These are phyloP conservation scores for Drosophila orosa DNA, from an alignment of 1,140 invertebrate genomes.

Conservation along the genomic window DNA sequence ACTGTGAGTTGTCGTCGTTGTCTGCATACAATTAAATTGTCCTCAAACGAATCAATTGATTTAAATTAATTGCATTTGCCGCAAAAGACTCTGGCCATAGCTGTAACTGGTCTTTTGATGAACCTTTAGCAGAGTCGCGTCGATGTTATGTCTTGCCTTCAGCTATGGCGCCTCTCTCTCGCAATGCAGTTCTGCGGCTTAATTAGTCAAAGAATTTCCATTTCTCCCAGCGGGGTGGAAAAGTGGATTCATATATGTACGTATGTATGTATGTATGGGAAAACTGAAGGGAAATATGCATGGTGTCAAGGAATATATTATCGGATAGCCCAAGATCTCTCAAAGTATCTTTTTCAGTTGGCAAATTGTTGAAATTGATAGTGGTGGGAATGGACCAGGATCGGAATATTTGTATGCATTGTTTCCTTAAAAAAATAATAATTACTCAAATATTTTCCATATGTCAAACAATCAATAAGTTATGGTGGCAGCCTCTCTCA, in stretches of 20 bases:
- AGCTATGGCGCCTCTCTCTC: constrained; percentile 59
- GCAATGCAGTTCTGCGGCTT: constrained; percentile 45
- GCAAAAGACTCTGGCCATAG: constrained; percentile 60
- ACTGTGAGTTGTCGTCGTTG: constrained; percentile 30
- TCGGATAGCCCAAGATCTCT: constrained; percentile 23
- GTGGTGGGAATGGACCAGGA: constrained; percentile 13
- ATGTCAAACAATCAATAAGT: not conserved
- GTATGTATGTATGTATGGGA: not conserved
- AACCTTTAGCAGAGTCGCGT: constrained; percentile 33
- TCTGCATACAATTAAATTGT: constrained; percentile 84
- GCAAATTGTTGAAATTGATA: constrained; percentile 29
- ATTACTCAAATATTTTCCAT: not conserved
- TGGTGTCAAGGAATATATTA: constrained; percentile 15
- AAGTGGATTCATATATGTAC: not conserved
- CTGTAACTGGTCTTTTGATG: constrained; percentile 54
- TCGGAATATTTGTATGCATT: not conserved
- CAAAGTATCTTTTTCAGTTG: constrained; percentile 6
- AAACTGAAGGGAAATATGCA: not conserved
- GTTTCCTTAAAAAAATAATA: not conserved
- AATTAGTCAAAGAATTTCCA: constrained; percentile 68
- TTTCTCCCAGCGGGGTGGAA: constrained; percentile 9
- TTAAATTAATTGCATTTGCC: constrained; percentile 84
- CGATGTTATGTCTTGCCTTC: constrained; percentile 26
- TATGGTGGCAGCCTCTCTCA: not conserved
- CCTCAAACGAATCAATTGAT: constrained; percentile 84